Evolutionary conservation across 2,113 vertebrate genomes (phyloP).

Genomic region (Istiophorus platypterus): DNA sequence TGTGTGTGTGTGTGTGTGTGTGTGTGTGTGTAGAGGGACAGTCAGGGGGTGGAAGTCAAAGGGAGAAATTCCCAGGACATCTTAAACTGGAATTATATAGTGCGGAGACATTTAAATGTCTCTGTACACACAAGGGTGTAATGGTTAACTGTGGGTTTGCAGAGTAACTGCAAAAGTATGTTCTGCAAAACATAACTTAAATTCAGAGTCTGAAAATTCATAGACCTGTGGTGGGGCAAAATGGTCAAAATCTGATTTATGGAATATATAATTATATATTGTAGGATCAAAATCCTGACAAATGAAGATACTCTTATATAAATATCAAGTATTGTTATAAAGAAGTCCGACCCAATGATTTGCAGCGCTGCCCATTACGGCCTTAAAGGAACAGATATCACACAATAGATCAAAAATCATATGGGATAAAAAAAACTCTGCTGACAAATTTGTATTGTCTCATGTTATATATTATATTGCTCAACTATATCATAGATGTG

Average conservation of each 20-base stretch:
- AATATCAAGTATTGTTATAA: not conserved
- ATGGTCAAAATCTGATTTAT: not conserved
- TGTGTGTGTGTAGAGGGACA: slow-evolving; percentile 1
- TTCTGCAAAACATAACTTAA: not conserved
- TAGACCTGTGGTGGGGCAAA: too few relatives aligned
- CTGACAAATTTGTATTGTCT: not conserved
- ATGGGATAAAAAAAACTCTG: not conserved
- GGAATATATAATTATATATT: not conserved
- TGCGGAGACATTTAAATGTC: slow-evolving; percentile 29
- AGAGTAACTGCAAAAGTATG: not conserved
- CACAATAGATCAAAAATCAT: too few relatives aligned
- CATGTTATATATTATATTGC: not conserved
- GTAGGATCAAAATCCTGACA: not conserved
- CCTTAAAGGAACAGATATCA: not conserved
- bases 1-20: not conserved
- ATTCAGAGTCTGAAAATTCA: not conserved
- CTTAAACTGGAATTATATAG: slow-evolving; percentile 43
- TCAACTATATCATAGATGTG: not conserved
- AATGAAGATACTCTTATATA: not conserved
- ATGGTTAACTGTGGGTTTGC: not conserved
- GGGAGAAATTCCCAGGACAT: slow-evolving; percentile 57
- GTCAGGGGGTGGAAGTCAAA: slow-evolving; percentile 26
- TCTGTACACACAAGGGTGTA: not conserved
- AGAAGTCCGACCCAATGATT: not conserved
- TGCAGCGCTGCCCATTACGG: not conserved